Evolutionary conservation across 1,140 invertebrate species (phyloP).

Genomic region (Sarcophaga peregrina): DNA sequence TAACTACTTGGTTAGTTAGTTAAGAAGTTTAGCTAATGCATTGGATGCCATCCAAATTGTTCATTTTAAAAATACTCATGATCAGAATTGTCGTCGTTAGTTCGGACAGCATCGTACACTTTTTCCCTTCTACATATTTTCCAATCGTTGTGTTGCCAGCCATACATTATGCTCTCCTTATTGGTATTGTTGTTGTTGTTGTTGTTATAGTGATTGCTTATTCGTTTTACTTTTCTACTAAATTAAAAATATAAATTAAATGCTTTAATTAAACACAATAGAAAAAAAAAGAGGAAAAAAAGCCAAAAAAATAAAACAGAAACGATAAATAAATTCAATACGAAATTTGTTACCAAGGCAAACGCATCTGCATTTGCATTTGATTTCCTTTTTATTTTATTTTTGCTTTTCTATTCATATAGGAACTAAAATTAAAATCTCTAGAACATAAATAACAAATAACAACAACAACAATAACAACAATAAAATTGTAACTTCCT

Average conservation of each 20-base stretch:
- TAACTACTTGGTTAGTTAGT: neutral
- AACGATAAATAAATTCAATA: neutral
- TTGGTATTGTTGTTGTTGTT: neutral
- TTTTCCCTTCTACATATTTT: neutral
- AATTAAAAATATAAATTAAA: conserved; percentile 34
- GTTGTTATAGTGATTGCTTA: neutral
- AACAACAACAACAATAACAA: neutral
- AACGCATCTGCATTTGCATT: conserved; percentile 25
- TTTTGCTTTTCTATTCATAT: neutral
- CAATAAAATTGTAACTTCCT: neutral
- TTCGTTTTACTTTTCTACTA: neutral
- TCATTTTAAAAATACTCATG: conserved; percentile 36
- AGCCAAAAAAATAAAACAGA: too few relatives aligned
- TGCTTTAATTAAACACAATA: conserved; percentile 12
- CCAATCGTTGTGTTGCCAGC: neutral
- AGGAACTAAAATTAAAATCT: too few relatives aligned
- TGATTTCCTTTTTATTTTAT: neutral
- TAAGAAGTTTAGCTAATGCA: conserved; percentile 34
- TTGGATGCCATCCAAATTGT: conserved; percentile 39
- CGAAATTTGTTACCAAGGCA: conserved; percentile 25
- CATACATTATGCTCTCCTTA: neutral
- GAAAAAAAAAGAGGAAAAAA: too few relatives aligned
- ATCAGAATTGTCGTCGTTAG: conserved; percentile 31
- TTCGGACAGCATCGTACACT: neutral
- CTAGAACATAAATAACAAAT: neutral